These are phyloP conservation scores for Sylvia borin DNA, from an alignment of 2,797 vertebrate species.

Conservation along the genomic window DNA sequence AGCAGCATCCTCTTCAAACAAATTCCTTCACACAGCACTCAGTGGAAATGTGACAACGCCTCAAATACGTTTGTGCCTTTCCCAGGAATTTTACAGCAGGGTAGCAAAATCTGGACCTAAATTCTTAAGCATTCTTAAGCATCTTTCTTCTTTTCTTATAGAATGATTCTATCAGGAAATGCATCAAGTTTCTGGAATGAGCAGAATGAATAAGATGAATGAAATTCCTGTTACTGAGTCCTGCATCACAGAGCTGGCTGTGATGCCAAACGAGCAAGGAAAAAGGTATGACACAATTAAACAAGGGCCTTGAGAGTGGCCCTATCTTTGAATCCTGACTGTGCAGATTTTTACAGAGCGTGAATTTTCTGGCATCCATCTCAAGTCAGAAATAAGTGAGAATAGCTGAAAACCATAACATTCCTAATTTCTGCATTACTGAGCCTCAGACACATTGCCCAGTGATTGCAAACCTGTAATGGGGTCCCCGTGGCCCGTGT, in stretches of 20 bases:
- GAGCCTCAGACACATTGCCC: slow-evolving; percentile 30
- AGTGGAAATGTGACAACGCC: neutral
- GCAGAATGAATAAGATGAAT: neutral
- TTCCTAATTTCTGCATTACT: slow-evolving; percentile 53
- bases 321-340: neutral
- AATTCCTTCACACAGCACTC: neutral
- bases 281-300: neutral
- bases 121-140: neutral
- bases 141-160: neutral
- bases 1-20: neutral
- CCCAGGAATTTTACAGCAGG: neutral
- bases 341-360: neutral
- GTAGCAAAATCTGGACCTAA: neutral
- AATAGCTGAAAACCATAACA: neutral
- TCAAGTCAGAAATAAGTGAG: neutral
- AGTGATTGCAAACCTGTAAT: slow-evolving; percentile 59
- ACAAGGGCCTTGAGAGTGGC: neutral
- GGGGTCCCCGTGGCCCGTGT: slow-evolving; percentile 37
- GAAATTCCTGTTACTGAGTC: neutral
- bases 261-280: neutral
- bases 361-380: slow-evolving; percentile 9
- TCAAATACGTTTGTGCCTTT: neutral
- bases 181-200: neutral
- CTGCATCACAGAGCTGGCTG: neutral
- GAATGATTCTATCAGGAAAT: neutral